Percentiles rank a stretch among this genome's conserved stretches.
Conservation (phyloP, 2,113 vertebrate species). For the Acinonyx jubatus region DNA sequence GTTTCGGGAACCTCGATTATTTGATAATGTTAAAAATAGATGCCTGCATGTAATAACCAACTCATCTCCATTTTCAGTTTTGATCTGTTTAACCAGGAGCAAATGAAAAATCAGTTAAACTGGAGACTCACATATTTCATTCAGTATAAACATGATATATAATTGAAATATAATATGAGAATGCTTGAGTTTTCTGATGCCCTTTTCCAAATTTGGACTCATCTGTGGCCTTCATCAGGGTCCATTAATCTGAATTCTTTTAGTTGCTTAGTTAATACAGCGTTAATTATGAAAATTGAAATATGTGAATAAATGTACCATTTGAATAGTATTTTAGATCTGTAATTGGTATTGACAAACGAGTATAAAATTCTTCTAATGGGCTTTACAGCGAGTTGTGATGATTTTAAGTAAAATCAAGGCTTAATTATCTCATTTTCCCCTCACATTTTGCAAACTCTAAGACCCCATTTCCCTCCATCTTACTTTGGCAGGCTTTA, state of each 20-base stretch:
- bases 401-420: neutral
- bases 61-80: neutral
- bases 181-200: neutral
- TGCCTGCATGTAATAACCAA: neutral
- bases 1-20: neutral
- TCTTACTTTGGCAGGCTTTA: slow-evolving; percentile 84
- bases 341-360: neutral
- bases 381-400: neutral
- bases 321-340: neutral
- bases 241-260: neutral
- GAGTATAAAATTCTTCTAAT: neutral
- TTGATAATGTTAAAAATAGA: neutral
- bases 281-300: neutral
- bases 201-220: neutral
- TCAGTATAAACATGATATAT: neutral
- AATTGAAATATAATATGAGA: neutral
- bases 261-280: neutral
- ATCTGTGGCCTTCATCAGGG: neutral
- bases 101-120: slow-evolving; percentile 40
- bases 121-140: neutral
- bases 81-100: neutral
- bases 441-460: neutral
- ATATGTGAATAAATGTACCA: neutral
- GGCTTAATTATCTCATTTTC: neutral
- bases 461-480: neutral